Percentiles rank a stretch among this genome's conserved stretches.
Evolutionary conservation across 2,113 vertebrate species (phyloP).

Genomic region (Trochalopteron elliotii): DNA sequence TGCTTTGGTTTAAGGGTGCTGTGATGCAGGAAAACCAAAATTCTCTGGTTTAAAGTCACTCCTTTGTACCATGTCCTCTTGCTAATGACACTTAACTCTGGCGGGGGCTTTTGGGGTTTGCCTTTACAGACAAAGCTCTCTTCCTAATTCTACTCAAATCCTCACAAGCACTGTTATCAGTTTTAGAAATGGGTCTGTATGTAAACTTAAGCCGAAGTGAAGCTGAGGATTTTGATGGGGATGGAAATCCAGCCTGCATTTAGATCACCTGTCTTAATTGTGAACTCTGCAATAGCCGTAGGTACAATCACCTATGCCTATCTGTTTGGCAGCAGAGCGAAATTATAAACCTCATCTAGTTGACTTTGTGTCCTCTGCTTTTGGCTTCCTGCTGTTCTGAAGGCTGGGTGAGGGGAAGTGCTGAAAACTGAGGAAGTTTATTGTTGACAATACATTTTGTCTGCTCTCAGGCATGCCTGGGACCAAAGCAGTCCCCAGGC

Average conservation of each 20-base stretch:
- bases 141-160: neutral
- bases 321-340: neutral
- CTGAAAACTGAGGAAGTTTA: slow-evolving; percentile 35
- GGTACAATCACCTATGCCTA: neutral
- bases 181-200: neutral
- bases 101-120: neutral
- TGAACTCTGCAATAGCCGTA: neutral
- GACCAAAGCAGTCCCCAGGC: neutral
- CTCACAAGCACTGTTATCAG: neutral
- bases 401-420: neutral
- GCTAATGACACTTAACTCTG: neutral
- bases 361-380: neutral
- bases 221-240: neutral
- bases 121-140: neutral
- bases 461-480: neutral
- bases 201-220: neutral
- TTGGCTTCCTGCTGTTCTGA: neutral
- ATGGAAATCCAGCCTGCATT: neutral
- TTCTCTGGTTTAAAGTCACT: neutral
- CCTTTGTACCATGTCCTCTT: neutral
- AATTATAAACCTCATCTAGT: neutral
- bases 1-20: neutral
- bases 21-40: neutral
- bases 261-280: neutral
- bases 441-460: neutral